Evolutionary conservation across 2,797 vertebrate species (phyloP), one percentile per base, ranked within the genome.

Genomic region (Sebastes matsubarae): DNA sequence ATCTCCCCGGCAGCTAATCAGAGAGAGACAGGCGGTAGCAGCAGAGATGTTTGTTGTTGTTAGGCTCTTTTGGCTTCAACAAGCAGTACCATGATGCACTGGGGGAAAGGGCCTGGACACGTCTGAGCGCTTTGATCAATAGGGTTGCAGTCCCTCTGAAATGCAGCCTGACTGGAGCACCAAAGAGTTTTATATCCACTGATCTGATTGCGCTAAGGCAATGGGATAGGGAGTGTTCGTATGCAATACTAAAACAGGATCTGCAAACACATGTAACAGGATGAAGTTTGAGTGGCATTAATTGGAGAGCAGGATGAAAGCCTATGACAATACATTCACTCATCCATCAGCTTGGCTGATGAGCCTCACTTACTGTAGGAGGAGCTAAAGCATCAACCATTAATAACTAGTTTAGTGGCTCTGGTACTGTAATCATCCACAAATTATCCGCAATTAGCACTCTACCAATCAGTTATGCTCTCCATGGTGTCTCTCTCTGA

Each of bases 121-220:
- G 82, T 92, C 84, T 91, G 89, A 88, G 77, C 14, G 68, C 91
- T 94, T 94, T 94, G 92, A 95, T 95, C 95, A 93, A 93, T 86
- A 73, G 83, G 81, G 77, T 81, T 88, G 79, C 81, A 84, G 81
- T 89, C 88, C 83, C 83, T 93, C 84, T 93, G 89, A 94, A 92
- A 93, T 86, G 65, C 76, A 87, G 81, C 80, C 88, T 91, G 84
- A 90, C 88, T 84, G 54, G 66, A 89, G 86, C 75, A 86, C 88
- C 88, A 91, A 81, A 87, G 84, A 74, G 55, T 83, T 90, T 86
- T 54, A 75, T 85, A 81, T 91, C 55, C 88, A 85, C 75, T 85
- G 87, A 89, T 91, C 83, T 90, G 88, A 93, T 88, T 75, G 76
- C 57, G 38, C 72, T 24, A 70, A 84, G 73, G 73, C 83, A 85